Evolutionary conservation across 2,888 invertebrate species (phyloP).

Genomic region (Drosophila nr. perissopoda): DNA sequence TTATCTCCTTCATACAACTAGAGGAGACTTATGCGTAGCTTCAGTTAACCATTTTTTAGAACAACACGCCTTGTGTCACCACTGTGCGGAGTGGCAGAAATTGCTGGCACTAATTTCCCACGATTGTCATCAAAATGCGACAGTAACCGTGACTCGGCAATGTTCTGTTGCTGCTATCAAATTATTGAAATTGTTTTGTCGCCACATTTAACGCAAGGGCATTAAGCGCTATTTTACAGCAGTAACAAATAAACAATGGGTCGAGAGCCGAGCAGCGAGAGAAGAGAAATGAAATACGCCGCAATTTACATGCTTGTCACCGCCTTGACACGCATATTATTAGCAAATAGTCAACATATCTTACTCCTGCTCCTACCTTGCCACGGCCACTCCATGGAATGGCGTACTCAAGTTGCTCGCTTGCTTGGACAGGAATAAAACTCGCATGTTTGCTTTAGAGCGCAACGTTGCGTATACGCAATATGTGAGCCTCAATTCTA

Average conservation of each 20-base stretch:
- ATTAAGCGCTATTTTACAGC: constrained; percentile 34
- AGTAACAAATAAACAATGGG: not conserved
- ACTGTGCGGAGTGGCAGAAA: constrained; percentile 12
- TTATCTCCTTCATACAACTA: not conserved
- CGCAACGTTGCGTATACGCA: constrained; percentile 75
- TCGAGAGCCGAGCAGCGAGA: not conserved
- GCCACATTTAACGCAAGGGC: constrained; percentile 19
- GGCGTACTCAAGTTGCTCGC: constrained; percentile 55
- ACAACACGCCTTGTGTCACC: not conserved
- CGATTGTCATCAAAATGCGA: constrained; percentile 52
- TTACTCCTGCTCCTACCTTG: too few species aligned
- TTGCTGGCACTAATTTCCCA: constrained; percentile 57
- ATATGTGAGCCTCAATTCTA: not conserved
- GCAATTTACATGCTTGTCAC: constrained; percentile 51
- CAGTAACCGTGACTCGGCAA: constrained; percentile 12
- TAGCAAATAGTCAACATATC: constrained; percentile 29
- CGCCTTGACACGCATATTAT: constrained; percentile 58
- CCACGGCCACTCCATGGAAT: constrained; percentile 5
- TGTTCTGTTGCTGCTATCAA: constrained; percentile 7
- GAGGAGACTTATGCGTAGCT: not conserved
- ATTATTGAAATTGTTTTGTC: constrained; percentile 42
- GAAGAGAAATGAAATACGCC: constrained; percentile 1
- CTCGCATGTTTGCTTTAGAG: constrained; percentile 67
- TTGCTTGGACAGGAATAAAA: constrained; percentile 73
- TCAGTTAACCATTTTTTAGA: not conserved